phyloP scores from a whole-genome alignment of 2,113 vertebrate species.

The Bubalus kerabau region DNA sequence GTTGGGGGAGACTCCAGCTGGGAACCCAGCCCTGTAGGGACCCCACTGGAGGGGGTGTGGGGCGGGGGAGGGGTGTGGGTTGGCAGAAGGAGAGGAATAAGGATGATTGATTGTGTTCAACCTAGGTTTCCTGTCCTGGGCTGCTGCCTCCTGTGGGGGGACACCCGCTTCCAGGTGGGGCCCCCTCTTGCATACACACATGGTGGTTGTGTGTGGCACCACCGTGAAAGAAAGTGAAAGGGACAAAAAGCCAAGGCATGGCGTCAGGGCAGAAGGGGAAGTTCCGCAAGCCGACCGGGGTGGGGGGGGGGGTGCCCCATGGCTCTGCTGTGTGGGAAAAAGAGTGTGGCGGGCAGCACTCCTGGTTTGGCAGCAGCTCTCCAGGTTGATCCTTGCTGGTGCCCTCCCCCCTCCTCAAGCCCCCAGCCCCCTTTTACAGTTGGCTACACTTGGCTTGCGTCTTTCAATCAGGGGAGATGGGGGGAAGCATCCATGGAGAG shows the following conservation, averaged over 20 bases:
- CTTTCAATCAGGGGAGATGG: background rate
- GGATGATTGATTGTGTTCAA: background rate
- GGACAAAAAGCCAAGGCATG: background rate
- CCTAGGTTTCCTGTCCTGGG: background rate
- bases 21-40: background rate
- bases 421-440: background rate
- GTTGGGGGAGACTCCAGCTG: background rate
- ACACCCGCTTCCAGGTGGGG: background rate
- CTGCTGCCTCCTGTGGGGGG: background rate
- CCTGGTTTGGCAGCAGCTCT: constrained; percentile 70
- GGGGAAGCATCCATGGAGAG: background rate
- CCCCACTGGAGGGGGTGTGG: background rate
- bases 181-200: background rate
- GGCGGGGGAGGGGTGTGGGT: background rate
- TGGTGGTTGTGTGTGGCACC: background rate
- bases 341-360: constrained; percentile 70
- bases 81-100: background rate
- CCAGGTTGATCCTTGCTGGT: constrained; percentile 65
- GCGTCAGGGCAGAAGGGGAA: background rate
- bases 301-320: constrained; percentile 40
- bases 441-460: background rate
- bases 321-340: constrained; percentile 65
- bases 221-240: constrained; percentile 8
- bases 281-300: background rate
- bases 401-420: constrained; percentile 42